Base-by-base conservation (phyloP, 1,140 invertebrate genomes). In the Magallana angulata region DNA sequence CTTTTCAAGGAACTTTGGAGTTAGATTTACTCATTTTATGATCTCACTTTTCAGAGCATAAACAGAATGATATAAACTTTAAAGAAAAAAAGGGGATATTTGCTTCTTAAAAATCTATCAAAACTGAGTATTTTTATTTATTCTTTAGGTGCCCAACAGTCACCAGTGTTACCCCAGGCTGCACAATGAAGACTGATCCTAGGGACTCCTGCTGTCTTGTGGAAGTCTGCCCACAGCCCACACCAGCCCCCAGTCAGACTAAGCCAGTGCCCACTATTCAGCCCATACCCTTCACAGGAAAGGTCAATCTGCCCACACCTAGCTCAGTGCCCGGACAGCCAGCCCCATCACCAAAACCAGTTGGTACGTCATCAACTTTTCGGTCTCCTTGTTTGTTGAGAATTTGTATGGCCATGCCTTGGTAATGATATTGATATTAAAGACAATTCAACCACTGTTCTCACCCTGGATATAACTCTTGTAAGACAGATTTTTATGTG, bases 151-250 rank as follows among this genome's bases (percentile, higher is more conserved):
- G 88, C 84, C 64, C 85, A 16, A 57, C 64, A 57, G 60, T 89
- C 24, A 30, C 82, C 16, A 87, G 59, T 56, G 14, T 85, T n/a
- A 76, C 60, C 12, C 57, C 82, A 24, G 85, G 83, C 7, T 90
- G 87, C 87, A 86, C 62, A 57, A 24, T 89, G 64, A 81, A 71
- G n/a, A 84, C 88, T n/a, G 88, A 89, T 62, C 88, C 88, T 56
- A 59, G 59, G 18, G 88, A 87, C 87, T 56, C 82, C 6, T 90
- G 89, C 88, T 90, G 85, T 89, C 24, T 88, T 14, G 82, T 64
- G 3, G 60, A 68, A 24, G 84, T 85, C 62, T 91, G 90, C 59
- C 57, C 48, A 59, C 76, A 11, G 36, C 57, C 76, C 59, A 89
- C 88, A 58, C 87, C 76, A 80, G 71, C 24, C 56, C 88, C 82